Evolutionary conservation across 2,113 vertebrate genomes (phyloP).

Genomic region (Protobothrops flavoviridis): DNA sequence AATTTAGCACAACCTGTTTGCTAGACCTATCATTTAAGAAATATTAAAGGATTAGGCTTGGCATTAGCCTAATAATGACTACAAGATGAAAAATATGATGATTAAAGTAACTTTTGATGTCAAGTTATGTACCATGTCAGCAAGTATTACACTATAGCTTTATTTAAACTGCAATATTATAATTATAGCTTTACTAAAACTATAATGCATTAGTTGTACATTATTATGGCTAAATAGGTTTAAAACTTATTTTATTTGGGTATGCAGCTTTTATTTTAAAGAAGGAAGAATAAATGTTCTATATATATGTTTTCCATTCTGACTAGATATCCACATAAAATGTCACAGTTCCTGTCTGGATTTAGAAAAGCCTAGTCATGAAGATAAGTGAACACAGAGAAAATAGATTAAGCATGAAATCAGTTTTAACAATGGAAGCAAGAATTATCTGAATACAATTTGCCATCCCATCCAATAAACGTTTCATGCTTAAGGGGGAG

Average conservation of each 20-base stretch:
- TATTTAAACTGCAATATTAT: neutral
- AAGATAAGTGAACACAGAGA: neutral
- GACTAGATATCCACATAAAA: neutral
- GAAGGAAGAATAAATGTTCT: neutral
- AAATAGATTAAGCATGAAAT: neutral
- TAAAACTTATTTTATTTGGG: neutral
- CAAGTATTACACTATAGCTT: neutral
- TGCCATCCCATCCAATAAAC: neutral
- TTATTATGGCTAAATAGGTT: neutral
- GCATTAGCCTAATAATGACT: neutral
- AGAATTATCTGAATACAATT: neutral
- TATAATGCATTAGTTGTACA: neutral
- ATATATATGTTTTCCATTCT: neutral
- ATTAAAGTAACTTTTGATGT: neutral
- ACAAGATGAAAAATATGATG: neutral
- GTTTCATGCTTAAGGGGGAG: neutral
- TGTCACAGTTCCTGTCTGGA: neutral
- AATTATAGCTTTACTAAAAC: neutral
- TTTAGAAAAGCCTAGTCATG: neutral
- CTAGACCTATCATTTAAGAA: slow-evolving; percentile 1
- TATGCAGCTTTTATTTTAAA: neutral
- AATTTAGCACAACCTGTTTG: neutral
- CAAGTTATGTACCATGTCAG: neutral
- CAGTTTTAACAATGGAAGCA: neutral
- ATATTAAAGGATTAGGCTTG: neutral